Evolutionary conservation across 2,888 invertebrate genomes (phyloP), one percentile per base, ranked within the genome.

Genomic region (Conistra vaccinii): DNA sequence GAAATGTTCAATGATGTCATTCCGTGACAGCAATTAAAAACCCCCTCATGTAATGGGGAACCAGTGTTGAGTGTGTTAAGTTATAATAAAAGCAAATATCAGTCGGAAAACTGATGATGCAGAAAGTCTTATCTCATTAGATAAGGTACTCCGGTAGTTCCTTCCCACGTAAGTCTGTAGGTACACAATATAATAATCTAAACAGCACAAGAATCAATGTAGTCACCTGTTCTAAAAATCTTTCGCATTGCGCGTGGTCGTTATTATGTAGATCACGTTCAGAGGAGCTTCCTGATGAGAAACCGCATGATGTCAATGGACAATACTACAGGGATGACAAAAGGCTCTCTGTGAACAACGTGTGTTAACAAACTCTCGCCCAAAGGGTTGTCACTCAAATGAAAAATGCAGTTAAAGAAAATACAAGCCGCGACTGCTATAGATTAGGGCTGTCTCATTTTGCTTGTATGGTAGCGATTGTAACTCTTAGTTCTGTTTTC

Each of bases 241-340:
- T 4, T 17, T 55, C 48, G 62, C 61, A 53, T 45, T 48, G 60
- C 51, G n/a, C 42, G 53, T 17, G 5, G 57, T 51, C 68, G 61
- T 85, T 79, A 26, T 58, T n/a, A 85, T 79, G 63, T 42, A 53
- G 63, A 35, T 35, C 72, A 20, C 57, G 60, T 70, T 14, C 4
- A 63, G 72, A 35, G 65, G 58, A 39, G 29, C 85, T 85, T 85
- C 85, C 85, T 78, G 74, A 20, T 65, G 39, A 58, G 20, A 45
- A 63, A 66, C 77, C 69, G 66, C 65, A 66, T 75, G 71, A 84
- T 71, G 81, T 66, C 81, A 75, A 58, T 60, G 14, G 60, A 29
- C 58, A 48, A 35, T 55, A 63, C n/a, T 26, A 62, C 29, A 60
- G 9, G 55, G 7, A 71, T 29, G 12, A 32, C 61, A 74, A 70